Percentiles rank a stretch among this genome's conserved stretches.
These are phyloP conservation scores for Noctuana brunneofusca DNA, from an alignment of 2,888 invertebrate genomes.

Conservation along the genomic window DNA sequence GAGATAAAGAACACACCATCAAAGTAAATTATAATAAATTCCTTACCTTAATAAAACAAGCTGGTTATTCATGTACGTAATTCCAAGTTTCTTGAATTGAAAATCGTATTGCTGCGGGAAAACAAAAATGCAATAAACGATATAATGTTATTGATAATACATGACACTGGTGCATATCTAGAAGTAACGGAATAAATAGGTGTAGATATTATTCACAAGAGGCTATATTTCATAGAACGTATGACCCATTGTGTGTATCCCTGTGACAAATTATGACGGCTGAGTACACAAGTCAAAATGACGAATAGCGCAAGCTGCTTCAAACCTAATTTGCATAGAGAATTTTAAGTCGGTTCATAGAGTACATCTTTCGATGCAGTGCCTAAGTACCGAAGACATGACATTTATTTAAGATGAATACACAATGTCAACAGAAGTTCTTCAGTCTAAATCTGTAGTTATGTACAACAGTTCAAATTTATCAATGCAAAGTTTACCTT, in stretches of 20 bases:
- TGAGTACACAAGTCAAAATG: constrained; percentile 47
- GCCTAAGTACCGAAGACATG: not conserved
- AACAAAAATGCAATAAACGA: constrained; percentile 18
- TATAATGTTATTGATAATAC: constrained; percentile 5
- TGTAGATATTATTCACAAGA: constrained; percentile 49
- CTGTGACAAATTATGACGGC: constrained; percentile 61
- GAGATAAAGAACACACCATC: constrained; percentile 16
- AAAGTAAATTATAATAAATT: constrained; percentile 14
- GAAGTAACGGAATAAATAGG: constrained; percentile 37
- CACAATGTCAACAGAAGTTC: not conserved
- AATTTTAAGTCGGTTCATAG: constrained; percentile 15
- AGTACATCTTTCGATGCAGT: not conserved
- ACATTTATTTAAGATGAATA: not conserved
- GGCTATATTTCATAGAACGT: constrained; percentile 59
- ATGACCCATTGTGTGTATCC: constrained; percentile 63
- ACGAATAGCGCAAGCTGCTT: constrained; percentile 48
- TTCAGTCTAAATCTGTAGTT: no score
- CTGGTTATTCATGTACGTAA: constrained; percentile 15
- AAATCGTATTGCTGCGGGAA: constrained; percentile 6
- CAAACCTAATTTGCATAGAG: constrained; percentile 45
- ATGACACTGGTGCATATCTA: constrained; percentile 39
- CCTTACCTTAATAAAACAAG: constrained; percentile 13
- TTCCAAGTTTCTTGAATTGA: constrained; percentile 12
- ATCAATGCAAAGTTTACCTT: not conserved
- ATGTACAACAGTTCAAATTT: no score